These are phyloP conservation scores for Thunnus albacares DNA, from an alignment of 2,797 vertebrate genomes.

Conservation along the genomic window DNA sequence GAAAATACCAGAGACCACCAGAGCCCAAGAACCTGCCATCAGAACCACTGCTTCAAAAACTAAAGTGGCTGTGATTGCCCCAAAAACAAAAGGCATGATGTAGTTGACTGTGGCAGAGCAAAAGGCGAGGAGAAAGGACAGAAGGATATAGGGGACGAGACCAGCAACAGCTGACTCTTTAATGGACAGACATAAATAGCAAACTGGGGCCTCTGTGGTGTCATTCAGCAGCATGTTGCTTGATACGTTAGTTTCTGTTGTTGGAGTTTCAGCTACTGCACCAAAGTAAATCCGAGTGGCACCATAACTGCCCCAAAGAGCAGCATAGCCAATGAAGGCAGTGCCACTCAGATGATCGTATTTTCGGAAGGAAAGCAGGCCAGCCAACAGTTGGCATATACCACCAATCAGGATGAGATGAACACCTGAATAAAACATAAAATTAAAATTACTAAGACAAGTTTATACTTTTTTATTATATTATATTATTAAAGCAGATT, in stretches of 20 bases:
- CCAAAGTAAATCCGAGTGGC: slow-evolving; percentile 88
- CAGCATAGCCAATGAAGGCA: slow-evolving; percentile 91
- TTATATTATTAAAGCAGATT: neutral
- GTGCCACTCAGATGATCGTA: slow-evolving; percentile 91
- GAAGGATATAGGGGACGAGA: slow-evolving; percentile 89
- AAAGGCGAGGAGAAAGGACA: slow-evolving; percentile 90
- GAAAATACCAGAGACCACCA: slow-evolving; percentile 87
- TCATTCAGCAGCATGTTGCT: slow-evolving; percentile 47
- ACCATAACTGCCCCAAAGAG: slow-evolving; percentile 92
- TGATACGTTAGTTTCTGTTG: slow-evolving; percentile 4
- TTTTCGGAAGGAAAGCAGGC: slow-evolving; percentile 91
- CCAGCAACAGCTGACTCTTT: slow-evolving; percentile 87
- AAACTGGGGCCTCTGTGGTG: neutral
- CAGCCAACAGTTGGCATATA: slow-evolving; percentile 90
- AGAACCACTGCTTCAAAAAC: slow-evolving; percentile 89
- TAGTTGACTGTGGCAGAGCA: slow-evolving; percentile 93
- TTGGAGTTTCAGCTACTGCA: slow-evolving; percentile 22
- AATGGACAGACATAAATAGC: slow-evolving; percentile 44
- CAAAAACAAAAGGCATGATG: slow-evolving; percentile 94
- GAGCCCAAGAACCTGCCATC: slow-evolving; percentile 84
- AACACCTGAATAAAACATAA: slow-evolving; percentile 82
- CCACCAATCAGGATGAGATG: slow-evolving; percentile 92
- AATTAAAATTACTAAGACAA: neutral
- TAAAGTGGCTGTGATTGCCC: slow-evolving; percentile 88
- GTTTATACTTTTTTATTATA: neutral